These are phyloP conservation scores for Rhea americana DNA, from an alignment of 2,113 vertebrate genomes.

Conservation along the genomic window DNA sequence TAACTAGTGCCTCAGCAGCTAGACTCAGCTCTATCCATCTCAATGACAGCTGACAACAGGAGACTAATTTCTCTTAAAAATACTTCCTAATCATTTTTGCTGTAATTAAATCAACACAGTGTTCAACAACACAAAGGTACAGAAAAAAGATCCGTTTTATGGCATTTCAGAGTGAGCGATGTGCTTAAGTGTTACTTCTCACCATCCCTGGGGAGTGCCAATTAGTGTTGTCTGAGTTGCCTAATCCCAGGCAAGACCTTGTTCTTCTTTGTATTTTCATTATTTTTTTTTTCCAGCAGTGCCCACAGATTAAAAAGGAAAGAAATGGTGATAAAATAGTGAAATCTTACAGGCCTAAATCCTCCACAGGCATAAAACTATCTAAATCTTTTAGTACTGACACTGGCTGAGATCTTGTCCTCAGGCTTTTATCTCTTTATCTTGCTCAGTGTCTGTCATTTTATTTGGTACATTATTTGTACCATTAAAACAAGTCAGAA, in stretches of 20 bases:
- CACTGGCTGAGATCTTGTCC: not conserved
- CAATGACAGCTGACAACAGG: constrained; percentile 64
- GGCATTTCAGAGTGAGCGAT: not conserved
- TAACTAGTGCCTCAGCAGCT: constrained; percentile 40
- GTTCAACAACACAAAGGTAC: not conserved
- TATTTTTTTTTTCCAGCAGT: not conserved
- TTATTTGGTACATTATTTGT: constrained; percentile 11
- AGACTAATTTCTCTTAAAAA: constrained; percentile 70
- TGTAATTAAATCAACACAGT: constrained; percentile 54
- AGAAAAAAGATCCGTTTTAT: not conserved
- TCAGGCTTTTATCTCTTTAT: not conserved
- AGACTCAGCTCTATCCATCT: constrained; percentile 66
- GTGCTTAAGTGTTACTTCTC: not conserved
- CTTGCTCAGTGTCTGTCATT: not conserved
- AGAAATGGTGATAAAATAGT: not conserved
- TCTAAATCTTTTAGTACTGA: not conserved
- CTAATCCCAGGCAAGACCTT: constrained; percentile 9
- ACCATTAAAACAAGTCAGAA: constrained; percentile 12
- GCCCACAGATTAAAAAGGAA: not conserved
- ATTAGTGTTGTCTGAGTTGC: not conserved
- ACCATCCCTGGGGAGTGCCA: not conserved
- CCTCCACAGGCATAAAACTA: not conserved
- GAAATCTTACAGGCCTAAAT: not conserved
- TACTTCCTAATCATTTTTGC: constrained; percentile 52
- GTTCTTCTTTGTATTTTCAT: not conserved